These are phyloP conservation scores for Gambelia wislizenii DNA, from an alignment of 2,797 vertebrate species.

Conservation along the genomic window DNA sequence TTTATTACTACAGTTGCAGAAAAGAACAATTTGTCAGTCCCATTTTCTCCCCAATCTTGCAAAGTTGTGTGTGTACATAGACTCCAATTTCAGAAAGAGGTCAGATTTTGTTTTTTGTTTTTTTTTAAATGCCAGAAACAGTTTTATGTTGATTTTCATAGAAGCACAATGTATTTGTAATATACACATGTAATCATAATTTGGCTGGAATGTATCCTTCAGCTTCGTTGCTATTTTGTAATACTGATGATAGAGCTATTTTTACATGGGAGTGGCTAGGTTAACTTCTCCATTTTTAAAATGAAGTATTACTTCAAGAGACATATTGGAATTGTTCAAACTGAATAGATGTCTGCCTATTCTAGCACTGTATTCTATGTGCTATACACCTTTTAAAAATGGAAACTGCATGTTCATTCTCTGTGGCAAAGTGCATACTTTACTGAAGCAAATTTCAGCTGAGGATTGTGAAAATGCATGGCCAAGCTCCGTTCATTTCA, in stretches of 20 bases:
- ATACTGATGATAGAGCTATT: neutral
- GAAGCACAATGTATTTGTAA: neutral
- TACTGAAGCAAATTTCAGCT: slow-evolving; percentile 17
- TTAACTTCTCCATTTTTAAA: slow-evolving; percentile 41
- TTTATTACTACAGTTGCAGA: neutral
- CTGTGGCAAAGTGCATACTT: neutral
- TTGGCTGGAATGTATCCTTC: slow-evolving; percentile 5
- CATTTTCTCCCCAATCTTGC: neutral
- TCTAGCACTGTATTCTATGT: neutral
- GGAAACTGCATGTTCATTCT: neutral
- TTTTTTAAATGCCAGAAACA: neutral
- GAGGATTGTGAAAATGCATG: neutral
- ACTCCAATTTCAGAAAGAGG: slow-evolving; percentile 36
- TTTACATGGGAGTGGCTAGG: slow-evolving; percentile 23
- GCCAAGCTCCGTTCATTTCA: fast-evolving
- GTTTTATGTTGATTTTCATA: neutral
- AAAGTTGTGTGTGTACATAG: slow-evolving; percentile 21
- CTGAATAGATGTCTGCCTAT: neutral
- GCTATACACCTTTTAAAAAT: neutral
- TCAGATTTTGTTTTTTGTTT: neutral
- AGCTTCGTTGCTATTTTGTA: slow-evolving; percentile 26
- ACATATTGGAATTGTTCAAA: neutral
- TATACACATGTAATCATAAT: neutral
- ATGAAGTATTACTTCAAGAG: neutral
- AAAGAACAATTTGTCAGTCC: neutral